phyloP scores from a whole-genome alignment of 92 coral and sea anemone species.

The Epizoanthus scotinus region DNA sequence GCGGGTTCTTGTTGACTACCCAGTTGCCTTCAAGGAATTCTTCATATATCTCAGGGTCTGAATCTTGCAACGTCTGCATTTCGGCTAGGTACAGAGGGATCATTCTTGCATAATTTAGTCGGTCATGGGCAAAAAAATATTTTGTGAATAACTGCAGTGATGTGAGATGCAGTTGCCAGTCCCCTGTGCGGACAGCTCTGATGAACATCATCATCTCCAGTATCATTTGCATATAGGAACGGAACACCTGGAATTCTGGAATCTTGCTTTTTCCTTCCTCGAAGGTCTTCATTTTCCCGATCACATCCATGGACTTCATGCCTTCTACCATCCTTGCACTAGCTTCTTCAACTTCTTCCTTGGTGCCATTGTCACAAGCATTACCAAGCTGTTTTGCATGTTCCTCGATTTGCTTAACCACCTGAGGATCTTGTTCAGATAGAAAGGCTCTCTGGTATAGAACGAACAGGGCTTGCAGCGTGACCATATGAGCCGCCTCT shows the following conservation, averaged over 20 bases:
- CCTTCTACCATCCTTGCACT: constrained; percentile 19
- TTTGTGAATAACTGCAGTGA: constrained; percentile 53
- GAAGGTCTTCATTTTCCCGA: constrained; percentile 40
- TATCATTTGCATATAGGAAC: constrained; percentile 47
- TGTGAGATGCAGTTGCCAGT: constrained; percentile 66
- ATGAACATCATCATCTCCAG: constrained; percentile 55
- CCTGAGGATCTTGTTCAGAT: too few relatives aligned
- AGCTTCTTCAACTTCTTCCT: constrained; percentile 33
- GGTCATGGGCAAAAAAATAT: too few relatives aligned
- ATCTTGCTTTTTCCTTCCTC: constrained; percentile 31
- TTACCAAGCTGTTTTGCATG: constrained; percentile 31
- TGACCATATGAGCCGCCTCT: constrained; percentile 40
- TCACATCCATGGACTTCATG: constrained; percentile 28
- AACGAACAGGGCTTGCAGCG: constrained; percentile 31
- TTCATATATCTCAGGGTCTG: constrained; percentile 54
- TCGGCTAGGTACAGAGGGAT: constrained; percentile 61
- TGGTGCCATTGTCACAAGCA: constrained; percentile 21
- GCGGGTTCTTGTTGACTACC: constrained; percentile 34
- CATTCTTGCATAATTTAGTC: constrained; percentile 66
- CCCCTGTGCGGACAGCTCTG: constrained; percentile 57
- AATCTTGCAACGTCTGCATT: constrained; percentile 36
- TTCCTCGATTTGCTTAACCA: constrained; percentile 16
- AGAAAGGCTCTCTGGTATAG: constrained; percentile 53
- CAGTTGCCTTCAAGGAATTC: constrained; percentile 61
- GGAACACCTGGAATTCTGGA: constrained; percentile 49